phyloP scores from a whole-genome alignment of 2,113 vertebrate genomes.

The Marmota flaviventris region DNA sequence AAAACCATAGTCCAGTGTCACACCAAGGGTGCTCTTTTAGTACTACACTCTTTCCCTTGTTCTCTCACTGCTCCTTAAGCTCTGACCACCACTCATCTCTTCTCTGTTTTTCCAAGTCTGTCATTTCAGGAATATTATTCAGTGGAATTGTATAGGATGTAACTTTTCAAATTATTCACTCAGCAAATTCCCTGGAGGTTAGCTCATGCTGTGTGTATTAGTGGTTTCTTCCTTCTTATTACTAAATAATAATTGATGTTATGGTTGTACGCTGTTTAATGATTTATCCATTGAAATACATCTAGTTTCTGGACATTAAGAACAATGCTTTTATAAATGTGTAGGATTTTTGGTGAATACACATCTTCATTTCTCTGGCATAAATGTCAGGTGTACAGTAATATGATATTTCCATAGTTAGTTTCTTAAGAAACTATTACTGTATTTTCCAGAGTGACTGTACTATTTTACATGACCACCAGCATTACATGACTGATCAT shows the following conservation, averaged over 20 bases:
- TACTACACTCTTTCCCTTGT: not conserved
- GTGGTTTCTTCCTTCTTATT: not conserved
- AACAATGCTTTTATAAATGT: not conserved
- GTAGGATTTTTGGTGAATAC: not conserved
- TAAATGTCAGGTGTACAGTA: not conserved
- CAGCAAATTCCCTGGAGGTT: not conserved
- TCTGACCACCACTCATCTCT: not conserved
- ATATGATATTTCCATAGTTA: not conserved
- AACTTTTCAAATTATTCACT: not conserved
- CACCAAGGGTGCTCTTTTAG: not conserved
- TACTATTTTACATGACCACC: not conserved
- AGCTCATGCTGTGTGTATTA: not conserved
- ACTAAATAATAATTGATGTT: not conserved
- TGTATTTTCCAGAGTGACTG: not conserved
- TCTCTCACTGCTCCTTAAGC: too few species aligned
- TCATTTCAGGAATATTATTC: conserved; percentile 1
- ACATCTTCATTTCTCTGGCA: conserved; percentile 26
- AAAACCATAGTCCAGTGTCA: not conserved
- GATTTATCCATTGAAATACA: not conserved
- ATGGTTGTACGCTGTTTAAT: not conserved
- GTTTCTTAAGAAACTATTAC: not conserved
- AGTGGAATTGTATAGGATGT: not conserved
- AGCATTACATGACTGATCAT: not conserved
- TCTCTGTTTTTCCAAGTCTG: not conserved
- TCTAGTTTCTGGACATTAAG: not conserved